Conservation (phyloP, 2,888 invertebrate species). For the Cheiracanthium punctorium region DNA sequence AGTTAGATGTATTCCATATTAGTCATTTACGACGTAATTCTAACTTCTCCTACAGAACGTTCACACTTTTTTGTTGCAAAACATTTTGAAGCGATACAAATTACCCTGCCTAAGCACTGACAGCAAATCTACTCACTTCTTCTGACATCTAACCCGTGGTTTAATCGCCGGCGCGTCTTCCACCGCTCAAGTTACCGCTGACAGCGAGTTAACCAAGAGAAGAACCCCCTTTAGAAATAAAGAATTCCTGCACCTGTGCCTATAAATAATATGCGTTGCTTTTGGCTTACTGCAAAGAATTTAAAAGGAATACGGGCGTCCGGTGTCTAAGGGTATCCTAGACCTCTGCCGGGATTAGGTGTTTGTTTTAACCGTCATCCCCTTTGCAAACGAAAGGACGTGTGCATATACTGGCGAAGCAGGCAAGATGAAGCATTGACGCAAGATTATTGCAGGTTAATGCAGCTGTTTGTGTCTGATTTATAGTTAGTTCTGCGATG, state of each 20-base stretch:
- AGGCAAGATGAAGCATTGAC: not conserved
- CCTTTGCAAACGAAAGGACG: conserved; percentile 25
- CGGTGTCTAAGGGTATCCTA: not conserved
- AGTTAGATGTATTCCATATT: no score
- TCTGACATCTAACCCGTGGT: not conserved
- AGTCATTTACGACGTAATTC: not conserved
- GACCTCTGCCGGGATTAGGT: conserved; percentile 23
- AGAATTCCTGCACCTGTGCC: conserved; percentile 44
- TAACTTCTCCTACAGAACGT: not conserved
- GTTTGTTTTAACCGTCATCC: conserved; percentile 48
- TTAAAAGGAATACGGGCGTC: not conserved
- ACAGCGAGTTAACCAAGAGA: not conserved
- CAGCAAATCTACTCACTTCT: not conserved
- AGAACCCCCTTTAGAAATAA: conserved; percentile 15
- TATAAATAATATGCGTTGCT: conserved; percentile 34
- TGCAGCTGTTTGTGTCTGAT: not conserved
- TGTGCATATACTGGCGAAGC: not conserved
- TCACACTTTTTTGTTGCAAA: not conserved
- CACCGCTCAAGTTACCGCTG: not conserved
- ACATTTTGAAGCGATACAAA: not conserved
- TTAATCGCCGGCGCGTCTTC: not conserved
- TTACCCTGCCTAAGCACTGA: not conserved
- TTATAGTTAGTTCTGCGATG: no score
- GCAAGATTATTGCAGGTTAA: not conserved
- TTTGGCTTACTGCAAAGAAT: not conserved